Percentiles rank a stretch among this genome's conserved stretches.
Evolutionary conservation across 2,888 invertebrate genomes (phyloP).

Genomic region (Tanaodytes sp.): DNA sequence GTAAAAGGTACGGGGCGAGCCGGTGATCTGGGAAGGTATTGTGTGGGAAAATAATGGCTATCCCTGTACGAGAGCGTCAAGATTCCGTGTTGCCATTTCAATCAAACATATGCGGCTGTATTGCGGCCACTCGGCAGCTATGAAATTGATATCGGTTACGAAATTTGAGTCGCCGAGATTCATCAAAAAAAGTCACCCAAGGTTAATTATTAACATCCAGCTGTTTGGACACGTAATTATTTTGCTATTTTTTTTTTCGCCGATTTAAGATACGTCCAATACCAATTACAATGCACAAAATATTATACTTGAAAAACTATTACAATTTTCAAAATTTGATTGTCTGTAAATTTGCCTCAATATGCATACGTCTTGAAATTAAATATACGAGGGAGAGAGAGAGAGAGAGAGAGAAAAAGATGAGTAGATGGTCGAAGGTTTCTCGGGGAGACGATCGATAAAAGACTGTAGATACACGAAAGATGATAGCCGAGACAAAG

Average conservation of each 20-base stretch:
- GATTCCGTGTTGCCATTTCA: conserved; percentile 32
- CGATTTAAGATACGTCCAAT: neutral
- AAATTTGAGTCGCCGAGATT: conserved; percentile 4
- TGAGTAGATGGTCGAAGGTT: conserved; percentile 32
- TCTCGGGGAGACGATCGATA: conserved; percentile 41
- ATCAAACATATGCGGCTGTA: conserved; percentile 22
- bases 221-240: neutral
- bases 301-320: neutral
- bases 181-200: neutral
- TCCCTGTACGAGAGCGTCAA: conserved; percentile 6
- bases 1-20: neutral
- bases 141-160: conserved; percentile 7
- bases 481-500: conserved; percentile 16
- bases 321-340: conserved; percentile 26
- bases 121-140: conserved; percentile 2
- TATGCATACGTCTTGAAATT: conserved; percentile 30
- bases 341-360: conserved; percentile 27
- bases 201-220: conserved; percentile 13
- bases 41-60: conserved; percentile 33
- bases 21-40: conserved; percentile 21
- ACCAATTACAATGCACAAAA: too few relatives aligned
- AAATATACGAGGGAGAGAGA: too few relatives aligned
- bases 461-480: conserved; percentile 30
- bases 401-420: conserved; percentile 8
- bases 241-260: neutral